Evolutionary conservation across 2,797 vertebrate species (phyloP), one percentile per base, ranked within the genome.

Genomic region (Microchirus variegatus): DNA sequence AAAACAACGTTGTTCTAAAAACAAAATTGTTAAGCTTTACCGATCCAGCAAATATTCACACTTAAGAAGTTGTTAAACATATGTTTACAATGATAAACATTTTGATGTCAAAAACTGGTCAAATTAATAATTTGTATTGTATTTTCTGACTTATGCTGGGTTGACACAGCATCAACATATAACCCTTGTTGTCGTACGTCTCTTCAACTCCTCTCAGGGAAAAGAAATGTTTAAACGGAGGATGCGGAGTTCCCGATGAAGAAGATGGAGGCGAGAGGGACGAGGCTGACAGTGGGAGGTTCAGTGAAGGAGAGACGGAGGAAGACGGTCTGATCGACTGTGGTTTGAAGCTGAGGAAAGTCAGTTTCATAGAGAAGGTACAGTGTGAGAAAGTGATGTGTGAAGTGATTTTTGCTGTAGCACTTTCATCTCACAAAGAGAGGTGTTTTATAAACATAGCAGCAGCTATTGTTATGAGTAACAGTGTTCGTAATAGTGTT

Each of bases 341-440:
- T 0, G 96, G 96, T 56, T 85, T 97, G 47, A 96, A 94, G 83
- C 90, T 98, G 76, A 95, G 95, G 86, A 98, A 96, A 87, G 97
- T 99, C 80, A 99, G 96, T 88, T 99, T 99, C 74, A 94, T 95
- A 0, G 97, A 98, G 87, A 95, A 95, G 89, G 90, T 90, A 81
- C 14, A 13, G 43, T 43, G 42, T 31, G 26, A 31, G 26, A 31
- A 31, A 31, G 53, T 43, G 5, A 41, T 17, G 4, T 4, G 50
- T 48, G 43, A 46, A 0, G 0, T 17, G 2, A n/a, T n/a, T n/a
- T n/a, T n/a, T n/a, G n/a, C n/a, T n/a, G n/a, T n/a, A n/a, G n/a
- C n/a, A n/a, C 13, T 59, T 51, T 58, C 31, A 3, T n/a, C 22
- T 19, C 16, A 2, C 43, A 15, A 31, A 46, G 14, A 59, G 31